Conservation (phyloP, 2,797 vertebrate species). For the Anas acuta region DNA sequence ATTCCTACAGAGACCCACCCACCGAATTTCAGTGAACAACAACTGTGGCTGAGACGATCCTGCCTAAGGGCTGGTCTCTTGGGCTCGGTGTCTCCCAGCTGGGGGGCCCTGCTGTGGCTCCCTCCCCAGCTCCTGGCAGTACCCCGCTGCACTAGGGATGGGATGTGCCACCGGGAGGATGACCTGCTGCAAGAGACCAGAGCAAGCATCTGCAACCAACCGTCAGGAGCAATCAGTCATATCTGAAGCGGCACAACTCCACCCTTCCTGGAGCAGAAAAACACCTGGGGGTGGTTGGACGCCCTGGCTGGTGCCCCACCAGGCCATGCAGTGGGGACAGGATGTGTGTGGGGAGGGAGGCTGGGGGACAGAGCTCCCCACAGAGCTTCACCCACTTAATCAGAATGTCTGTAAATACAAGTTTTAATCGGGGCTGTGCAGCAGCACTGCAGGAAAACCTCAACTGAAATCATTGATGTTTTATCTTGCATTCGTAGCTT, state of each 20-base stretch:
- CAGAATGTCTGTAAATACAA: not conserved
- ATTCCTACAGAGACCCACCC: not conserved
- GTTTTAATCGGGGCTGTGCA: constrained; percentile 15
- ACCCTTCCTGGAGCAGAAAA: constrained; percentile 61
- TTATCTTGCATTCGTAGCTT: constrained; percentile 10
- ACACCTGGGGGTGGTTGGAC: not conserved
- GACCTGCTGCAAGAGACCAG: not conserved
- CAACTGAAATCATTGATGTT: not conserved
- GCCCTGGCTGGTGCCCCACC: not conserved
- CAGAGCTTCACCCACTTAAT: not conserved
- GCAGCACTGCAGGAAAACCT: constrained; percentile 47
- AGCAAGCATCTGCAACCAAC: not conserved
- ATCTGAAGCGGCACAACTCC: not conserved
- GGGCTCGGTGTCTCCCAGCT: not conserved
- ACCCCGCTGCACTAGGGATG: accelerated
- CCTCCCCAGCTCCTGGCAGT: not conserved
- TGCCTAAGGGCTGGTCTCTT: not conserved
- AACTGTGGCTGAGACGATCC: not conserved
- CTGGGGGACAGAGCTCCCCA: not conserved
- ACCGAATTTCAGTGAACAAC: not conserved
- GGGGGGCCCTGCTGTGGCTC: not conserved
- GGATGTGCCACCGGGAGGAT: not conserved
- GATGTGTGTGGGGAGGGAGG: not conserved
- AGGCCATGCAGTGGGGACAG: not conserved
- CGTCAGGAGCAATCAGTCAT: not conserved